Base-by-base conservation (phyloP, 2,113 vertebrate species). In the Gymnarchus niloticus region DNA sequence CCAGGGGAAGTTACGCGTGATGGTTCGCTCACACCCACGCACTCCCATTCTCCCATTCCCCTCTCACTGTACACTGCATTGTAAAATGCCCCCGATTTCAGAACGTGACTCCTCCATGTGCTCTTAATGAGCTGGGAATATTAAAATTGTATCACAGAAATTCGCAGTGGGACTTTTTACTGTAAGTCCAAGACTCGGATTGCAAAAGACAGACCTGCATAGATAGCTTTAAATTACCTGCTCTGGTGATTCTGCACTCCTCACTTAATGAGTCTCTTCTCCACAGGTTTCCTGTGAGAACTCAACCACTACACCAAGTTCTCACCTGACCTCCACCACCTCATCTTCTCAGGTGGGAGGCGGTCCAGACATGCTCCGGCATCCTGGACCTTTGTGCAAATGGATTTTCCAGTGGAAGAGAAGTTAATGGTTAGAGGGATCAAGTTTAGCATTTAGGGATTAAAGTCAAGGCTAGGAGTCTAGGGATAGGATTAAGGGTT, bases 41-140 rank as follows among this genome's bases (percentile, higher is more conserved):
- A 14, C 52, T 7, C 17, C 41, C 8, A 17, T 12, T 7, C 44
- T 46, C 44, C 21, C 76, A 44, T 41, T 23, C 44, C 1, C 0
- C 76, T 8, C 76, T n/a, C 8, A 1, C 76, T 7, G 37, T 78
- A 7, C 3, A 2, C 76, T 78, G 44, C 46, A 78, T 9, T 21
- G 37, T 21, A 7, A 6, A 52, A 52, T 28, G n/a, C 49, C 54
- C 21, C 28, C 61, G 10, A 84, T 65, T 17, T 46, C 41, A n/a
- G 23, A 46, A 25, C 6, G 25, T 19, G 14, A 44, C n/a, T 65
- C n/a, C n/a, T 9, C 59, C 25, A 48, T 33, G n/a, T 33, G 61
- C 33, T 51, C n/a, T 48, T 41, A 84, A 84, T 84, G 83, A 84
- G 83, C 28, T 33, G 48, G 46, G 65, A 19, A 51, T n/a, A 49